These are phyloP conservation scores for Branchellion lobata DNA, from an alignment of 2,888 invertebrate genomes.

Conservation along the genomic window DNA sequence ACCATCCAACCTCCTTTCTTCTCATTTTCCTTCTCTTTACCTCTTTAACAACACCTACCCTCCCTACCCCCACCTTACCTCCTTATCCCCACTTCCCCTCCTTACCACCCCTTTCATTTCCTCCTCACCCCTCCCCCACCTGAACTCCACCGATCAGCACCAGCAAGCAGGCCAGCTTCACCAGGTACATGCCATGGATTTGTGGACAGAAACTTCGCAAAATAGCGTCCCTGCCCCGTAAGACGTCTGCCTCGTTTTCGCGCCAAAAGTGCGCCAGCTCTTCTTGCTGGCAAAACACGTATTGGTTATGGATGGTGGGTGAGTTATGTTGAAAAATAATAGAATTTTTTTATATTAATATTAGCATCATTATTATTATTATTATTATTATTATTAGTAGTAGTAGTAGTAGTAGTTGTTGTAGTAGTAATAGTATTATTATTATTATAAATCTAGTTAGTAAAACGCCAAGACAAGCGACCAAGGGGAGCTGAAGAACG, in stretches of 20 bases:
- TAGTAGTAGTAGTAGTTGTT: too few species aligned
- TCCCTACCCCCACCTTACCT: too few species aligned
- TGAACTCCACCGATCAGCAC: slow-evolving; percentile 66
- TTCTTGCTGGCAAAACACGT: too few species aligned
- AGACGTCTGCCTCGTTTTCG: slow-evolving; percentile 68
- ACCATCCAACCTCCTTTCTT: background rate
- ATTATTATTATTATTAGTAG: too few species aligned
- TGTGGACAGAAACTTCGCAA: slow-evolving; percentile 78
- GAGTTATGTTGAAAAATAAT: too few species aligned
- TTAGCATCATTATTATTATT: too few species aligned
- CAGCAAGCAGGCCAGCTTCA: slow-evolving; percentile 80
- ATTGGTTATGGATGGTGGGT: too few species aligned
- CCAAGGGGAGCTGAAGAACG: too few species aligned
- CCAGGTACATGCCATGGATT: slow-evolving; percentile 83
- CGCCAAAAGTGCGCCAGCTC: slow-evolving; percentile 69
- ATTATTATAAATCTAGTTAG: too few species aligned
- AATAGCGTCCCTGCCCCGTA: slow-evolving; percentile 76
- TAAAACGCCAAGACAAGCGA: too few species aligned
- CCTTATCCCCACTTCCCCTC: background rate
- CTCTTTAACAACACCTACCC: background rate
- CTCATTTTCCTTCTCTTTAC: background rate
- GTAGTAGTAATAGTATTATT: too few species aligned
- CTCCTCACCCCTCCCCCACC: slow-evolving; percentile 51
- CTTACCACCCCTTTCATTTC: background rate
- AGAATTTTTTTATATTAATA: too few species aligned